These are phyloP conservation scores for Amphipyra tragopoginis DNA, from an alignment of 2,888 invertebrate genomes.

Conservation along the genomic window DNA sequence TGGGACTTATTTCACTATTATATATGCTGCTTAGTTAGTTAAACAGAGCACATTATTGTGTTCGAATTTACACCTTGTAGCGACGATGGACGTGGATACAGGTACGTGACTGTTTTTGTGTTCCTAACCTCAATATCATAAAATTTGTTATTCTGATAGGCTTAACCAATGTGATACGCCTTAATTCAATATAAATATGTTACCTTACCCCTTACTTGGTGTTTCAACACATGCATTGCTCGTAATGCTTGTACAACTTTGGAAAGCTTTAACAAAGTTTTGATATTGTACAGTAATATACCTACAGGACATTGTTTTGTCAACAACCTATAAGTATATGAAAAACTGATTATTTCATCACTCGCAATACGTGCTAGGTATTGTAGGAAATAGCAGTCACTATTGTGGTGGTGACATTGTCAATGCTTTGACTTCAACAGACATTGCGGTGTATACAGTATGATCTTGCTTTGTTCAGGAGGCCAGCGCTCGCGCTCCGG, in stretches of 20 bases:
- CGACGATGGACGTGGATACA: slow-evolving; percentile 81
- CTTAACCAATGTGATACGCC: slow-evolving; percentile 1
- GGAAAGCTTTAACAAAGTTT: neutral
- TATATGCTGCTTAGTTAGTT: slow-evolving; percentile 45
- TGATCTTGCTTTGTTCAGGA: slow-evolving; percentile 63
- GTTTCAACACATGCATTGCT: neutral
- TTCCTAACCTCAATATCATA: slow-evolving; percentile 64
- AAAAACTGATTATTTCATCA: neutral
- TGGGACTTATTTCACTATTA: slow-evolving; percentile 3
- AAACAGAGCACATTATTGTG: slow-evolving; percentile 49
- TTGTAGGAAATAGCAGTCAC: neutral
- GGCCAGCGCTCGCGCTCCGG: slow-evolving; percentile 69
- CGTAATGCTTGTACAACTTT: neutral
- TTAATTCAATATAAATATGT: neutral
- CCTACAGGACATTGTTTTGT: slow-evolving; percentile 11
- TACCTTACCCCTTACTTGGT: neutral
- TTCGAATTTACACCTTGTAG: slow-evolving; percentile 25
- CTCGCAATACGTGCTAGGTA: neutral
- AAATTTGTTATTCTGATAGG: neutral
- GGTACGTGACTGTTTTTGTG: slow-evolving; percentile 66
- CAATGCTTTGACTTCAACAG: too few relatives aligned
- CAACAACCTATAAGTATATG: neutral
- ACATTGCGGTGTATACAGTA: neutral
- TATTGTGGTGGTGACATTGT: neutral
- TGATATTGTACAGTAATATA: neutral